Evolutionary conservation across 2,888 invertebrate genomes (phyloP), one percentile per base, ranked within the genome.

Genomic region (Allygus modestus): DNA sequence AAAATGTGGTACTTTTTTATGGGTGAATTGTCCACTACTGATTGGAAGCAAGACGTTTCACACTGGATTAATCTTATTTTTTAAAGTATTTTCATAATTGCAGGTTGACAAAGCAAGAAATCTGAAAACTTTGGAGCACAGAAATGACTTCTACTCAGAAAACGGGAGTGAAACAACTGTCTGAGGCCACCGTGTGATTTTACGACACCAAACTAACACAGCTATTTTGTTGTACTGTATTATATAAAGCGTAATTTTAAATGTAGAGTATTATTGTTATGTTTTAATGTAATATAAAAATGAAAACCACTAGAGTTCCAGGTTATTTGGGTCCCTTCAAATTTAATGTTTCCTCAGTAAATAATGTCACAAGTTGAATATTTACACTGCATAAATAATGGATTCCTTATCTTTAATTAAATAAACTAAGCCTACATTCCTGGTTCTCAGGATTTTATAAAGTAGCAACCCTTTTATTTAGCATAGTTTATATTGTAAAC

Each of bases 281-380:
- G 79, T 79, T 79, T 79, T 79, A 79, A 58, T 79, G 79, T 79
- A 79, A 79, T 58, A 79, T 58, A 79, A 79, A 28, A 1, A 73
- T 5, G 5, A 73, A 73, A 43, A 41, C 20, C 20, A 41, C 43
- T 69, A 7, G 37, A 37, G n/a, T n/a, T n/a, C n/a, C n/a, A 37
- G 37, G 11, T 11, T 37, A 51, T 51, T 51, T 51, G n/a, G n/a
- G 9, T 51, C 15, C n/a, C 51, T 51, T 51, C 37, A 37, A 4
- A 11, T 37, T 37, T 37, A 11, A 37, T n/a, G n/a, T n/a, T n/a
- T n/a, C n/a, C n/a, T n/a, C n/a, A n/a, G n/a, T n/a, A n/a, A n/a
- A n/a, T n/a, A n/a, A n/a, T n/a, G n/a, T n/a, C n/a, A n/a, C n/a
- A n/a, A n/a, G n/a, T n/a, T n/a, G n/a, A n/a, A n/a, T n/a, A n/a